A percentile compares a stretch with the other conserved stretches of the same genome.
These are phyloP conservation scores for Paramormyrops hopkinsi DNA, from an alignment of 2,797 vertebrate genomes.

Conservation along the genomic window DNA sequence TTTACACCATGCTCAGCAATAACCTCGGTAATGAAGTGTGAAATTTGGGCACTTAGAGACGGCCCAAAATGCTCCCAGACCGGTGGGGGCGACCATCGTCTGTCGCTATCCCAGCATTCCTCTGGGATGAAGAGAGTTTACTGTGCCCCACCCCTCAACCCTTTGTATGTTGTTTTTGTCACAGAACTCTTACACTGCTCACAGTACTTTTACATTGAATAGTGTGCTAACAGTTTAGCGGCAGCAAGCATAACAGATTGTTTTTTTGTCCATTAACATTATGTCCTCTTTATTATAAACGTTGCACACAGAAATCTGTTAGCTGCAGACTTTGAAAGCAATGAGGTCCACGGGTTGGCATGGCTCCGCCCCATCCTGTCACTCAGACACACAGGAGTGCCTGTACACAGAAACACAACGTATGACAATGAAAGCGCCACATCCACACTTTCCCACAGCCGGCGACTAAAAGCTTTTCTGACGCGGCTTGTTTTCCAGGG, in stretches of 20 bases:
- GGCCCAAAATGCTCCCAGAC: background rate
- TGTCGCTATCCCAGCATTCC: slow-evolving; percentile 3
- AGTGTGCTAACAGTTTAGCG: background rate
- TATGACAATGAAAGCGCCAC: background rate
- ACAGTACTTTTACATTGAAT: background rate
- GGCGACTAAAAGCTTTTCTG: background rate
- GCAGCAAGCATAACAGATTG: background rate
- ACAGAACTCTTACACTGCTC: background rate
- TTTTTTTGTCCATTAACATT: background rate
- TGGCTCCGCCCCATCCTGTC: background rate
- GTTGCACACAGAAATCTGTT: background rate
- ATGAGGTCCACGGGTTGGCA: background rate
- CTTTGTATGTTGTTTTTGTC: background rate
- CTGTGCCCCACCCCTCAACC: background rate
- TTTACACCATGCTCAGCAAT: slow-evolving; percentile 4
- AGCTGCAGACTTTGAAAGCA: background rate
- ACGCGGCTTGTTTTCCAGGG: background rate
- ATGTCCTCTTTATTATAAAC: background rate
- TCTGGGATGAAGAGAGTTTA: background rate
- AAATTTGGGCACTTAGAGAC: background rate
- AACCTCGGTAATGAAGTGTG: background rate
- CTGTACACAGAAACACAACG: background rate
- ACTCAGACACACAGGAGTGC: background rate
- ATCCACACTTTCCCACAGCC: background rate
- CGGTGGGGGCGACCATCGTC: background rate